These are phyloP conservation scores for Altica lythri DNA, from an alignment of 2,888 invertebrate genomes.

Conservation along the genomic window DNA sequence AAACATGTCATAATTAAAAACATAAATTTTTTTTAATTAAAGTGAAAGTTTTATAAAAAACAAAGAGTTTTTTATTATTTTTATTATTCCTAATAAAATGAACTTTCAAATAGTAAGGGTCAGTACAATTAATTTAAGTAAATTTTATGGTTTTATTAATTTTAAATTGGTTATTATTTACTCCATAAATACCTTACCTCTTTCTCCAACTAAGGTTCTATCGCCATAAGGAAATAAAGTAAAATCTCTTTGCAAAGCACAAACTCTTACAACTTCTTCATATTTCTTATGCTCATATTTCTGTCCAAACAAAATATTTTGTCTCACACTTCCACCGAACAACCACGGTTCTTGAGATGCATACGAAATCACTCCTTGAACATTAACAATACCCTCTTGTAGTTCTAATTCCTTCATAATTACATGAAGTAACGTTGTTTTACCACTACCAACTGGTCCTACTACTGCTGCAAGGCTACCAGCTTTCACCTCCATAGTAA, in stretches of 20 bases:
- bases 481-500: constrained; percentile 27
- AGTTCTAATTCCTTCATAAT: constrained; percentile 74
- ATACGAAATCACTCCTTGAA: constrained; percentile 24
- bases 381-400: constrained; percentile 58
- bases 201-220: constrained; percentile 76
- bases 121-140: no score
- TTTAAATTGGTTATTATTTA: no score
- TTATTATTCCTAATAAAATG: no score
- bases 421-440: constrained; percentile 61
- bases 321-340: constrained; percentile 79
- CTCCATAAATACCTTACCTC: no score
- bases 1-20: no score
- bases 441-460: constrained; percentile 70
- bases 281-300: constrained; percentile 69
- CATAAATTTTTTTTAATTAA: no score
- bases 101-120: no score
- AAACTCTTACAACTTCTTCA: constrained; percentile 69
- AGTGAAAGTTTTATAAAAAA: no score
- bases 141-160: no score
- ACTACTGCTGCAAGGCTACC: constrained; percentile 56
- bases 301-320: constrained; percentile 89
- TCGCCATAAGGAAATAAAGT: constrained; percentile 76
- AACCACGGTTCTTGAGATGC: constrained; percentile 87
- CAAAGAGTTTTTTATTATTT: no score
- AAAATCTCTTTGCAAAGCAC: constrained; percentile 74